A percentile compares a stretch with the other conserved stretches of the same genome.
Evolutionary conservation across 1,140 invertebrate genomes (phyloP).

Genomic region (Brachionus rubens): DNA sequence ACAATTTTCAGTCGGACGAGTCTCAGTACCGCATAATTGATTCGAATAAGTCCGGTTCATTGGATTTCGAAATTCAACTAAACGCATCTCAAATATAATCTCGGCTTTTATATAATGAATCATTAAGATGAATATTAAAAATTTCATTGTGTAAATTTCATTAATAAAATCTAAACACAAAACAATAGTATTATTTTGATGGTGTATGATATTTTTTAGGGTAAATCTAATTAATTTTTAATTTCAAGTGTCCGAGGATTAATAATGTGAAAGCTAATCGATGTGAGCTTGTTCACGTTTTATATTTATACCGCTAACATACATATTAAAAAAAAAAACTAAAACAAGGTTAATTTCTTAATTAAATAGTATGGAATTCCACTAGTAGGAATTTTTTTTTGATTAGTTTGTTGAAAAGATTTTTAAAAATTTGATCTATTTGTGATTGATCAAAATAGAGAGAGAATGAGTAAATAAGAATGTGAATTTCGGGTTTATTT

Average conservation of each 20-base stretch:
- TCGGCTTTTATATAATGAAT: neutral
- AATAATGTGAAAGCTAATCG: too few relatives aligned
- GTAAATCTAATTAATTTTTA: too few relatives aligned
- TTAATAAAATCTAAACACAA: too few relatives aligned
- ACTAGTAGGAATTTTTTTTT: constrained; percentile 12
- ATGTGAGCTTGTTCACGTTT: too few relatives aligned
- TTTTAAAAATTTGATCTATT: constrained; percentile 17
- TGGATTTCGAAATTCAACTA: constrained; percentile 5
- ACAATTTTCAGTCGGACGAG: neutral
- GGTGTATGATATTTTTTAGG: too few relatives aligned
- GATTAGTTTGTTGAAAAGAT: neutral
- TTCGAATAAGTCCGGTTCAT: constrained; percentile 27
- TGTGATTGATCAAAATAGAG: neutral
- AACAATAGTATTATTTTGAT: too few relatives aligned
- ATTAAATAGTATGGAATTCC: constrained; percentile 33
- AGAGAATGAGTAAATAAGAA: too few relatives aligned
- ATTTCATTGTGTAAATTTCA: constrained; percentile 19
- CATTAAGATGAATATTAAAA: constrained; percentile 1
- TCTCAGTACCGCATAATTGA: neutral
- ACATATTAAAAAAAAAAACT: too few relatives aligned
- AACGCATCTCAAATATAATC: constrained; percentile 37
- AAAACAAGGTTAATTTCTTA: constrained; percentile 31
- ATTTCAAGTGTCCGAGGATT: too few relatives aligned
- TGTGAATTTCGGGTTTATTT: too few relatives aligned
- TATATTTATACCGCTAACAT: too few relatives aligned